Evolutionary conservation across 2,113 vertebrate species (phyloP).

Genomic region (Lophura nycthemera): DNA sequence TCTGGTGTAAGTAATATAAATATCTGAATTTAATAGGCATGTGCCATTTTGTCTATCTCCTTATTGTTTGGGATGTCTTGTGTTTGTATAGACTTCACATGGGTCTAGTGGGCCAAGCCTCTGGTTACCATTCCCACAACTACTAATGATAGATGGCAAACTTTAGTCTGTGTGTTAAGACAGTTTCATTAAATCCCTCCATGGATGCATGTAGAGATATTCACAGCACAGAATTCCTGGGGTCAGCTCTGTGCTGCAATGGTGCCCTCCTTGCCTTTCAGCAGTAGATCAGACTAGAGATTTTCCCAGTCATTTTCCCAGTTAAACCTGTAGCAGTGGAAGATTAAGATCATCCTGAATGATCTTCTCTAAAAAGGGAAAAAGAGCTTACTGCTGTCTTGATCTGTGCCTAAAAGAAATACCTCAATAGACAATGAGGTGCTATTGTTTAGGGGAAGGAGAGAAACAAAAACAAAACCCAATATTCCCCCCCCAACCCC

Average conservation of each 20-base stretch:
- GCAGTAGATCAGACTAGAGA: background rate
- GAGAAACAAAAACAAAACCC: too few relatives aligned
- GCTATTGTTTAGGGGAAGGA: background rate
- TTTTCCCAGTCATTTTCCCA: background rate
- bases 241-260: background rate
- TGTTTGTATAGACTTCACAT: background rate
- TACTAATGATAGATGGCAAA: rapidly evolving
- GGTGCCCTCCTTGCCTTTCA: background rate
- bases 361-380: background rate
- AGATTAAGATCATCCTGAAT: background rate
- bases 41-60: background rate
- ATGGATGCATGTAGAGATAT: background rate
- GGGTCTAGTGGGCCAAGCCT: rapidly evolving
- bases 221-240: background rate
- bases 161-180: background rate
- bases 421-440: background rate
- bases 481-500: too few relatives aligned
- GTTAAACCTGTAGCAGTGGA: background rate
- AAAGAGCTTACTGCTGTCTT: background rate
- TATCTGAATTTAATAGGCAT: background rate
- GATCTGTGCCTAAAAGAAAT: background rate
- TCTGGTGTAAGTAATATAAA: background rate
- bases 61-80: background rate
- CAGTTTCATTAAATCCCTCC: background rate
- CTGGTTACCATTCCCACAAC: background rate